Conservation (phyloP, 1,140 invertebrate species). For the Cyclina sinensis region DNA sequence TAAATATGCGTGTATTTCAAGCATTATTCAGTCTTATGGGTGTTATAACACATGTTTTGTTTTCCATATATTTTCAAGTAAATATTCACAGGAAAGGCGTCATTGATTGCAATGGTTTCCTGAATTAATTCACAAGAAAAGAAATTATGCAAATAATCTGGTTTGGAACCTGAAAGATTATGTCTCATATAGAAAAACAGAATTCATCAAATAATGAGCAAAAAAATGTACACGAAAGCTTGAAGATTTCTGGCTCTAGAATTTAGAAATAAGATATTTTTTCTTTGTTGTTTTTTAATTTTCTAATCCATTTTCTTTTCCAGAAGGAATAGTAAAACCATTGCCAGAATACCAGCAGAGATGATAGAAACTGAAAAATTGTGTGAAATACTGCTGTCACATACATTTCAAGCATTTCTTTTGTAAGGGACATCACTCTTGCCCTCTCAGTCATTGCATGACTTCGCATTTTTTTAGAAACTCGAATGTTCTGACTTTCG, state of each 20-base stretch:
- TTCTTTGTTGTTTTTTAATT: no score
- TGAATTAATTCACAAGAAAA: background rate
- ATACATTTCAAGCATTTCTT: constrained; percentile 17
- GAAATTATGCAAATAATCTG: background rate
- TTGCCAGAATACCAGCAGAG: constrained; percentile 86
- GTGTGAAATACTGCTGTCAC: constrained; percentile 60
- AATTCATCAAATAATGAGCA: no score
- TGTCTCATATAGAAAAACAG: no score
- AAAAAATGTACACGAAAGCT: no score
- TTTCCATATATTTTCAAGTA: no score
- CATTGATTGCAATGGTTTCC: background rate
- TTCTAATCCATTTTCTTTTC: constrained; percentile 44
- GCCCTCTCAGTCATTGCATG: constrained; percentile 26
- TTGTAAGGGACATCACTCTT: constrained; percentile 17
- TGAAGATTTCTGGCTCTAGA: no score
- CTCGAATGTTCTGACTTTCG: background rate
- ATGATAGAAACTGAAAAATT: constrained; percentile 65
- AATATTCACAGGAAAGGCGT: no score
- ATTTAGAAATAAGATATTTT: no score
- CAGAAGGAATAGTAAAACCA: constrained; percentile 86
- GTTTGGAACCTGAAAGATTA: no score
- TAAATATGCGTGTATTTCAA: no score
- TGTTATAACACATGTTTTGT: no score
- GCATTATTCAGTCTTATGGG: no score
- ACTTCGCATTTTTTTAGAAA: constrained; percentile 7